Evolutionary conservation across 2,797 vertebrate species (phyloP), one percentile per base, ranked within the genome.

Genomic region (Triplophysa yarkandensis): DNA sequence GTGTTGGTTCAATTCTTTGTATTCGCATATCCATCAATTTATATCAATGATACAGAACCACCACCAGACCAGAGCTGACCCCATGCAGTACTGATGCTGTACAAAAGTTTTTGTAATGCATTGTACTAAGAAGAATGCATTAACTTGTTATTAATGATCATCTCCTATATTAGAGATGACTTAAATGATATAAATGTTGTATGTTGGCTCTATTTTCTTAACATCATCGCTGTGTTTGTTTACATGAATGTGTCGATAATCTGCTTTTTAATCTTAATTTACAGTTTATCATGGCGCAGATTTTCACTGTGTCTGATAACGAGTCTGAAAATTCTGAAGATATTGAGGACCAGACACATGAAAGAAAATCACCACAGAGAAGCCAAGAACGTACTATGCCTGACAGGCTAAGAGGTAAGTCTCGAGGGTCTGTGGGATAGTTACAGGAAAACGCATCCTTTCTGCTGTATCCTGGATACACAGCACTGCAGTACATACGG

Each of bases 301-400:
- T 85, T 13, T 93, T 91, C 78, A 81, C 55, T 0, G 87, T 93
- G 74, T 92, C 91, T 36, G 91, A 90, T 87, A 87, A 82, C 9
- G 92, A 93, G 0, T 92, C 91, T 5, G 92, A 92, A 1, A 36
- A 86, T 1, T 88, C 89, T 0, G 90, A 92, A 28, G 91, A 89
- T 52, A 70, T 83, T n/a, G 88, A 80, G 50, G 86, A 85, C 60
- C 80, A 79, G 13, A 17, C 17, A 14, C 21, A 66, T 8, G 74
- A 5, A 21, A 65, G 54, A n/a, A 60, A 32, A 17, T 27, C 9
- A 11, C 2, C 1, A 3, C 58, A 34, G 10, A 48, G 25, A 36
- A 77, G 61, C 30, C 78, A 79, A 13, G 6, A 3, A 14, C 79
- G 86, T 11, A 66, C 43, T 17, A 17, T 85, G 25, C 79, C 87